phyloP scores from a whole-genome alignment of 2,888 invertebrate genomes.

The Muschampia plurimacula region DNA sequence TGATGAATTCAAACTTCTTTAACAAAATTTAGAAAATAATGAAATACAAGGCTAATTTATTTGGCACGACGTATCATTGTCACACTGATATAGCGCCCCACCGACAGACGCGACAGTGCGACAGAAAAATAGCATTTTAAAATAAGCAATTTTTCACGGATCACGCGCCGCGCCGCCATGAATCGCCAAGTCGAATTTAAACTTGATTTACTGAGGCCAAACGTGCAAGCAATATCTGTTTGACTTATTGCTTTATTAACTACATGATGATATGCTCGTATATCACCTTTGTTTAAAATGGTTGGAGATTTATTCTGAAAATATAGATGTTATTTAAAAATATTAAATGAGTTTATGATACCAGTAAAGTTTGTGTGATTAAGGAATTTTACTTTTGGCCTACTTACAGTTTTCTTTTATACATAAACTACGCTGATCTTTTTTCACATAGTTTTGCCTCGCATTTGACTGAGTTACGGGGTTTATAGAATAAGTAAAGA shows the following conservation, averaged over 20 bases:
- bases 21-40: too few species aligned
- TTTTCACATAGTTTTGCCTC: too few species aligned
- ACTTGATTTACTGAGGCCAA: slow-evolving; percentile 76
- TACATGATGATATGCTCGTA: neutral
- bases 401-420: too few species aligned
- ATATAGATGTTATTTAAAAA: too few species aligned
- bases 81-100: slow-evolving; percentile 57
- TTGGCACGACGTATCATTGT: slow-evolving; percentile 45
- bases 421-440: too few species aligned
- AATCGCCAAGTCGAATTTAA: slow-evolving; percentile 60
- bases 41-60: neutral
- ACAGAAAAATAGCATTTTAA: slow-evolving; percentile 70
- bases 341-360: too few species aligned
- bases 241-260: slow-evolving; percentile 67
- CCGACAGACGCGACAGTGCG: slow-evolving; percentile 44
- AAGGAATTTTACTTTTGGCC: too few species aligned
- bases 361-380: too few species aligned
- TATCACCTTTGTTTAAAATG: neutral
- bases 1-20: too few species aligned
- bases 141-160: slow-evolving; percentile 79
- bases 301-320: too few species aligned
- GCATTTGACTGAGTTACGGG: too few species aligned
- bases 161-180: slow-evolving; percentile 62
- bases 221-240: slow-evolving; percentile 70
- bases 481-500: too few species aligned